These are phyloP conservation scores for Aramus guarauna DNA, from an alignment of 2,113 vertebrate genomes.

Conservation along the genomic window DNA sequence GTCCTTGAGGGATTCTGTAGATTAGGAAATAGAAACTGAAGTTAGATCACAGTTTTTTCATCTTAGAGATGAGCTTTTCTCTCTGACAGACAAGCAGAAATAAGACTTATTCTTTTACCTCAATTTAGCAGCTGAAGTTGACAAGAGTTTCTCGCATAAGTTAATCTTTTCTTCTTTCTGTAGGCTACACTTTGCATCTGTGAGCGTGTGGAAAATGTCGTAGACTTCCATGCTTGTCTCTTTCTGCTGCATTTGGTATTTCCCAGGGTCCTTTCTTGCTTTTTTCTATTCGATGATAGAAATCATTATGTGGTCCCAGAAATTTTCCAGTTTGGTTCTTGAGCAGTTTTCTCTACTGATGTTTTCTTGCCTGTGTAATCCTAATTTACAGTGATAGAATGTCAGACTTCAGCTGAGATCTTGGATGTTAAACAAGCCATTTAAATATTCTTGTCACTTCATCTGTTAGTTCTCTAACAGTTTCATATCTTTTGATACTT, in stretches of 20 bases:
- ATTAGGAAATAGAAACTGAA: background rate
- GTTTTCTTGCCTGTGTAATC: background rate
- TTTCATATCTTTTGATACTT: background rate
- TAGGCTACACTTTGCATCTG: background rate
- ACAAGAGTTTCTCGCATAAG: background rate
- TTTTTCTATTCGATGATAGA: background rate
- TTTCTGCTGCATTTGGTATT: background rate
- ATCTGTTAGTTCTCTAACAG: background rate
- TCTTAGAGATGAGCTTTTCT: background rate
- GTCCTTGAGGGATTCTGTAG: background rate
- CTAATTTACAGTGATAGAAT: background rate
- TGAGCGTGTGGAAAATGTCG: background rate
- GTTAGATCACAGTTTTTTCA: background rate
- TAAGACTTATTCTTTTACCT: background rate
- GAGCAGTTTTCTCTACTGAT: background rate
- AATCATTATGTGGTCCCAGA: background rate
- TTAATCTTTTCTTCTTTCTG: background rate
- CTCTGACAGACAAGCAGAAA: background rate
- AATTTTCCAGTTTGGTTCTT: background rate
- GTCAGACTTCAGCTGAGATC: background rate
- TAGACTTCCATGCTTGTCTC: background rate
- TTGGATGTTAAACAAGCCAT: background rate
- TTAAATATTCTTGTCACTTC: background rate
- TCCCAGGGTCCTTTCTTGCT: background rate
- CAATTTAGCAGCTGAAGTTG: background rate